A percentile compares a stretch with the other conserved stretches of the same genome.
Conservation (phyloP, 30 jellyfish, hydroid and myxozoan genomes). For the Cassiopea andromeda region DNA sequence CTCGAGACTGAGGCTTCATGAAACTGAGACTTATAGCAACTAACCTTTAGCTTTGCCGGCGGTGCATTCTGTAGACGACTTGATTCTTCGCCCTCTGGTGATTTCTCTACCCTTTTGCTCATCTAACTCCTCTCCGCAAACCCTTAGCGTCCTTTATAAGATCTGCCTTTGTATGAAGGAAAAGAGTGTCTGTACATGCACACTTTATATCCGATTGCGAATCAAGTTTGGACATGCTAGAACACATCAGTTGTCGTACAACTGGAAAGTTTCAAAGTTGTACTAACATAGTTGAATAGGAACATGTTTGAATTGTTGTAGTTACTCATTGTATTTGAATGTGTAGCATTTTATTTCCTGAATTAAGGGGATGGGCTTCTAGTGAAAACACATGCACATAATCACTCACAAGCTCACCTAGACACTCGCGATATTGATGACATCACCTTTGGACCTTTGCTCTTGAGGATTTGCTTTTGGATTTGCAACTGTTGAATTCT, state of each 20-base stretch:
- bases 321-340: no score
- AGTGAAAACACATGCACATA: no score
- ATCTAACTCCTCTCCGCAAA: background rate
- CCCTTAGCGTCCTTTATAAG: background rate
- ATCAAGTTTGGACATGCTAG: slow-evolving; percentile 49
- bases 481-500: no score
- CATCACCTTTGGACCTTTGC: no score
- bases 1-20: slow-evolving; percentile 12
- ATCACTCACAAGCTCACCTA: no score
- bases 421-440: no score
- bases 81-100: background rate
- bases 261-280: slow-evolving; percentile 3
- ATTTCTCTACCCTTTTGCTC: background rate
- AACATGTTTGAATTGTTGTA: no score
- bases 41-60: background rate
- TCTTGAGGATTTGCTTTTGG: no score
- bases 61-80: background rate
- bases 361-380: no score
- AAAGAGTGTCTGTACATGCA: slow-evolving; percentile 16
- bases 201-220: slow-evolving; percentile 23
- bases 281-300: background rate
- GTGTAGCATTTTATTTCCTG: no score
- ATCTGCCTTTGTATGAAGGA: slow-evolving; percentile 30
- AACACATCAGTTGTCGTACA: slow-evolving; percentile 15
- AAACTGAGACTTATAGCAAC: slow-evolving; percentile 19